phyloP scores from a whole-genome alignment of 2,797 vertebrate species.

The Columba guinea region DNA sequence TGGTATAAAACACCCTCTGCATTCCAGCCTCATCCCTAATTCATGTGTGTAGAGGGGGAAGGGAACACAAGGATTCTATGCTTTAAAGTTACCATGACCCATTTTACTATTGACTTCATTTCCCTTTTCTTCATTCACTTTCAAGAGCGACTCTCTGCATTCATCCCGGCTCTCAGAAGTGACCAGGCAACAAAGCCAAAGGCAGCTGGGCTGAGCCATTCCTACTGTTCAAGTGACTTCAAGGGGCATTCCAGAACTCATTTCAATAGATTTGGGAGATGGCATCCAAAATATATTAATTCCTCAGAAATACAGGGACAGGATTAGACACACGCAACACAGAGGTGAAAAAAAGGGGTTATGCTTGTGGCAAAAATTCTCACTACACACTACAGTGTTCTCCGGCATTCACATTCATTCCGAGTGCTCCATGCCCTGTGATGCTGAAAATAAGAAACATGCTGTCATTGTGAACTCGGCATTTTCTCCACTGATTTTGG shows the following conservation, averaged over 20 bases:
- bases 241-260: not conserved
- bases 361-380: not conserved
- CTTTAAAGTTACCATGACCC: not conserved
- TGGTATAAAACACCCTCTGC: not conserved
- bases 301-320: fast-evolving
- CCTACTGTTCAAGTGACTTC: not conserved
- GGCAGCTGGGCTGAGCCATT: conserved; percentile 23
- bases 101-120: conserved; percentile 18
- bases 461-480: fast-evolving
- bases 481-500: not conserved
- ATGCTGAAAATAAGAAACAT: not conserved
- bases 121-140: conserved; percentile 35
- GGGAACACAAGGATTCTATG: not conserved
- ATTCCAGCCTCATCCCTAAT: conserved; percentile 17
- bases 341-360: not conserved
- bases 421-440: not conserved
- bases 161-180: not conserved
- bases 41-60: not conserved
- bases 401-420: fast-evolving
- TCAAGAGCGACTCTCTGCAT: conserved; percentile 6
- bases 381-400: not conserved
- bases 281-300: not conserved
- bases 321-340: fast-evolving
- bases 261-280: not conserved
- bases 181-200: conserved; percentile 46